Evolutionary conservation across 2,888 invertebrate genomes (phyloP).

Genomic region (Sepiola atlantica): DNA sequence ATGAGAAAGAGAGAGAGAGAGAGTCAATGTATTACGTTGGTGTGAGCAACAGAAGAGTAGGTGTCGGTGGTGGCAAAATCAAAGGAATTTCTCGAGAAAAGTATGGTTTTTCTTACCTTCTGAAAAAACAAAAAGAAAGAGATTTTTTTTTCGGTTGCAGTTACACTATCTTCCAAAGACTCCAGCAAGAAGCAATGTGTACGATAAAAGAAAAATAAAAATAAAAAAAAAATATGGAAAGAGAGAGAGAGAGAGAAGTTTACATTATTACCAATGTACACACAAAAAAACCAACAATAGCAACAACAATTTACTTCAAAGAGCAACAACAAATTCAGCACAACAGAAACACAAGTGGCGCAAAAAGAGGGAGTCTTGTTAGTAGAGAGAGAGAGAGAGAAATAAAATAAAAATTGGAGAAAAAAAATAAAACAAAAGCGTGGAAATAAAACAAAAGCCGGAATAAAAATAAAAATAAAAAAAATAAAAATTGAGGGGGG

Average conservation of each 20-base stretch:
- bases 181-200: constrained; percentile 44
- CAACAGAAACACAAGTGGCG: neutral
- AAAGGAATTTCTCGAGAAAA: neutral
- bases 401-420: neutral
- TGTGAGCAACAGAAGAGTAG: neutral
- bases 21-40: neutral
- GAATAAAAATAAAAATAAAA: neutral
- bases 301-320: neutral
- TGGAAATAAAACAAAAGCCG: neutral
- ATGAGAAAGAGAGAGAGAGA: neutral
- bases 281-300: neutral
- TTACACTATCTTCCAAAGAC: constrained; percentile 43
- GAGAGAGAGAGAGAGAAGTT: constrained; percentile 39
- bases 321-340: constrained; percentile 20
- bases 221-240: neutral
- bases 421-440: neutral
- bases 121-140: constrained; percentile 39
- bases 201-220: neutral
- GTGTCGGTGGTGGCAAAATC: neutral
- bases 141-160: constrained; percentile 41
- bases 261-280: constrained; percentile 39
- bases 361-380: neutral
- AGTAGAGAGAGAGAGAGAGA: neutral
- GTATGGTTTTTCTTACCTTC: constrained; percentile 32
- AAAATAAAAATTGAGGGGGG: too few relatives aligned